Conservation (phyloP, 1,140 invertebrate genomes). For the Drosophila novamexicana region DNA sequence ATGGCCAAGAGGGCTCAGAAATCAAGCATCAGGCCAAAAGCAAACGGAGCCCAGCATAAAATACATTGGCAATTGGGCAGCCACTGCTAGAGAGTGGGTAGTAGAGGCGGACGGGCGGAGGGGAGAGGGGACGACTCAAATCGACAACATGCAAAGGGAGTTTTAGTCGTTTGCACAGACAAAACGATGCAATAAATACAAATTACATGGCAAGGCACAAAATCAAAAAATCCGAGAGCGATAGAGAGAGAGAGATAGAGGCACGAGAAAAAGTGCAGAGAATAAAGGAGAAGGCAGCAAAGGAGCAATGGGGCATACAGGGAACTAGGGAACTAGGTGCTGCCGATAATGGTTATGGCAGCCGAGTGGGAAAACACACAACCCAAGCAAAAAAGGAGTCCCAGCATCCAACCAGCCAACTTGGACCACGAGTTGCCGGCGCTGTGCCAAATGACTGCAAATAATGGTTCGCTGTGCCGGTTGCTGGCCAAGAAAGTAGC, state of each 20-base stretch:
- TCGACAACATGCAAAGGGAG: constrained; percentile 80
- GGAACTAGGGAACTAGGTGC: constrained; percentile 70
- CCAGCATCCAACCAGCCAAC: constrained; percentile 34
- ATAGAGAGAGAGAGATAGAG: background rate
- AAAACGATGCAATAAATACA: constrained; percentile 83
- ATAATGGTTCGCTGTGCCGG: constrained; percentile 55
- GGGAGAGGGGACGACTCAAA: constrained; percentile 32
- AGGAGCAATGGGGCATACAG: constrained; percentile 1
- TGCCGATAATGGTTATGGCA: constrained; percentile 78
- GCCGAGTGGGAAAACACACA: constrained; percentile 37
- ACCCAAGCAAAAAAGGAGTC: constrained; percentile 21
- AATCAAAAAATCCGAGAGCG: constrained; percentile 43
- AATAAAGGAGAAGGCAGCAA: constrained; percentile 17
- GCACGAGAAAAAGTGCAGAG: background rate
- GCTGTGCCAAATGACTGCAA: constrained; percentile 76
- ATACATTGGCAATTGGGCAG: constrained; percentile 59
- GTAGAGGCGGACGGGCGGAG: background rate
- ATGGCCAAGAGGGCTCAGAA: constrained; percentile 55
- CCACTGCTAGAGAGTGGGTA: background rate
- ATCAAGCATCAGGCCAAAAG: constrained; percentile 65
- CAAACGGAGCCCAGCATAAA: constrained; percentile 65
- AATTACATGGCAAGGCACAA: constrained; percentile 77
- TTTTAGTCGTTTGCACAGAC: constrained; percentile 77
- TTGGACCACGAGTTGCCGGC: constrained; percentile 35
- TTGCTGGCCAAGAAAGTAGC: constrained; percentile 11